phyloP scores from a whole-genome alignment of 2,113 vertebrate species.

The Centropristis striata region DNA sequence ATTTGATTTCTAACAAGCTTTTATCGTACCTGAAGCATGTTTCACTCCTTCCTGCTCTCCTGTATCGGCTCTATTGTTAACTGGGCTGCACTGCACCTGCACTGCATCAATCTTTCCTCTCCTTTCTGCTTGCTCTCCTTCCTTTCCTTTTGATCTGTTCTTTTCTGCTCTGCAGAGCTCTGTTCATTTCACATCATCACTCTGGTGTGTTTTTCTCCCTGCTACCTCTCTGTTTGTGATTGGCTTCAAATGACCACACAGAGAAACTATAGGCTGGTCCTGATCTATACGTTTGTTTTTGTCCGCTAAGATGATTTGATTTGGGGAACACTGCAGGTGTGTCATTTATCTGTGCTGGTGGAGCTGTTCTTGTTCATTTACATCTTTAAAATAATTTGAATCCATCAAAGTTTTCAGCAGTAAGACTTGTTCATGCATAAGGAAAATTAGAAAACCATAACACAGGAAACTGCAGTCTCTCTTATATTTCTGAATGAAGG shows the following conservation, averaged over 20 bases:
- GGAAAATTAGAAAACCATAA: not conserved
- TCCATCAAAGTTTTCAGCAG: not conserved
- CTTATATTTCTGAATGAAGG: not conserved
- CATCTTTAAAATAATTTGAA: not conserved
- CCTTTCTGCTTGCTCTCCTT: not conserved
- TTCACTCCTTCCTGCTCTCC: conserved; percentile 2
- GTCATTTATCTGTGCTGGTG: not conserved
- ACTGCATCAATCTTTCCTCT: conserved; percentile 51
- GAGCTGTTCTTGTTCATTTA: not conserved
- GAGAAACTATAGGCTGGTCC: not conserved
- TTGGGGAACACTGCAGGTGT: conserved; percentile 3
- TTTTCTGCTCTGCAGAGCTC: not conserved
- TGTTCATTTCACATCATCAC: not conserved
- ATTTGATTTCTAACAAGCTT: not conserved
- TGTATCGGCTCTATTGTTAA: conserved; percentile 20
- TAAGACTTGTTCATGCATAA: not conserved
- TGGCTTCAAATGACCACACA: not conserved
- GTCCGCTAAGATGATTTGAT: not conserved
- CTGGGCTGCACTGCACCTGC: conserved; percentile 54
- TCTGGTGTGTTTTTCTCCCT: not conserved
- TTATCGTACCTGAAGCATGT: not conserved
- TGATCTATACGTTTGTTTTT: not conserved
- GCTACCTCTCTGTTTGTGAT: conserved; percentile 2
- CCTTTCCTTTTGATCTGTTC: not conserved
- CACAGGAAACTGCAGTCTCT: not conserved